phyloP scores from a whole-genome alignment of 2,888 invertebrate species.

The Plebejus melissa region DNA sequence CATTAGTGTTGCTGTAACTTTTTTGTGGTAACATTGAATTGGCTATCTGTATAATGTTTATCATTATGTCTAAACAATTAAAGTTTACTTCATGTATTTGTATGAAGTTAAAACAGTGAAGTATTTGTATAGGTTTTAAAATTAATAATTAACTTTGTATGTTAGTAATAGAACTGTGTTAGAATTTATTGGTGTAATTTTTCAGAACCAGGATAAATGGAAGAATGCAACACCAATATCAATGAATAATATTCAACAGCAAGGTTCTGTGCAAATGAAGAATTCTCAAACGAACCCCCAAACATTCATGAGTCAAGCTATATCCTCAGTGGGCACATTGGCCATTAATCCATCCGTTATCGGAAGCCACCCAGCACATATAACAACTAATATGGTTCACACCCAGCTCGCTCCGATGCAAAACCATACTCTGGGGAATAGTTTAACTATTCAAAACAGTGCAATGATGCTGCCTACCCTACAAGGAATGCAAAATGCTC shows the following conservation, averaged over 20 bases:
- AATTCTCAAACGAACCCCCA: conserved; percentile 75
- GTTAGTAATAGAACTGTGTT: neutral
- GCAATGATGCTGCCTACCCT: conserved; percentile 73
- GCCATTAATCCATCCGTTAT: conserved; percentile 72
- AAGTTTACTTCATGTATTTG: neutral
- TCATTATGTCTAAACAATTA: neutral
- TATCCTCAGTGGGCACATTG: conserved; percentile 69
- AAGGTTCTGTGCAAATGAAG: conserved; percentile 73
- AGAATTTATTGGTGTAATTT: conserved; percentile 40
- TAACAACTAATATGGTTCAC: conserved; percentile 74
- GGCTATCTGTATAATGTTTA: conserved; percentile 26
- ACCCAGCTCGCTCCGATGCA: conserved; percentile 76
- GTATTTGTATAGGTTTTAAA: neutral
- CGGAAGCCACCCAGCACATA: conserved; percentile 69
- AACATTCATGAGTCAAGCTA: conserved; percentile 71
- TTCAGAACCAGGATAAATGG: conserved; percentile 92
- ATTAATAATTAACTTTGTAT: neutral
- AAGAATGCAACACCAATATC: conserved; percentile 83
- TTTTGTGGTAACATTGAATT: conserved; percentile 36
- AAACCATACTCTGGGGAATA: conserved; percentile 69
- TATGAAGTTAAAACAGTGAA: neutral
- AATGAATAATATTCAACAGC: conserved; percentile 77
- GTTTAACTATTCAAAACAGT: conserved; percentile 66
- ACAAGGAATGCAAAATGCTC: conserved; percentile 73
- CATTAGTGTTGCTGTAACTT: neutral